phyloP scores from a whole-genome alignment of 2,113 vertebrate genomes.

The Zingel zingel region DNA sequence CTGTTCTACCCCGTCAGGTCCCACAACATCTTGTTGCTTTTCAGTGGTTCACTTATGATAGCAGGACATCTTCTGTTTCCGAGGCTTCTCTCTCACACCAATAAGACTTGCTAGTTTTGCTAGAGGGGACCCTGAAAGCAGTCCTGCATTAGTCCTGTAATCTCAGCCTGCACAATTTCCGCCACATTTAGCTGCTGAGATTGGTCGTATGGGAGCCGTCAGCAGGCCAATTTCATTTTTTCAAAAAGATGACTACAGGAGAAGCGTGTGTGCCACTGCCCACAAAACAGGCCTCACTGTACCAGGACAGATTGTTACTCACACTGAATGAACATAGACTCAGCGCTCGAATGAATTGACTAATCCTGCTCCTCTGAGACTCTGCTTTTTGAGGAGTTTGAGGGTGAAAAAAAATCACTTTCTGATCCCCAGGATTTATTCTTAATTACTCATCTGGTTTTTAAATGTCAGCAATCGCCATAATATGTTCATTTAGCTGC shows the following conservation, averaged over 20 bases:
- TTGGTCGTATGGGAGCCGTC: conserved; percentile 54
- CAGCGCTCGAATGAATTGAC: conserved; percentile 13
- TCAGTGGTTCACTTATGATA: conserved; percentile 37
- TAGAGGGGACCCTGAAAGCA: conserved; percentile 58
- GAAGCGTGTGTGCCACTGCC: conserved; percentile 17
- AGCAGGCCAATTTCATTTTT: conserved; percentile 61
- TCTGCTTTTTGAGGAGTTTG: conserved; percentile 56
- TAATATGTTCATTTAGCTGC: conserved; percentile 16
- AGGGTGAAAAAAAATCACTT: conserved; percentile 37
- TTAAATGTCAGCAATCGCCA: conserved; percentile 4
- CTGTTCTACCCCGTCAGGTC: conserved; percentile 41
- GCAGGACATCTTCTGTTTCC: conserved; percentile 49
- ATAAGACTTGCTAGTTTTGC: conserved; percentile 47
- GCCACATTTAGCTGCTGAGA: conserved; percentile 37
- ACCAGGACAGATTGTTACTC: conserved; percentile 21
- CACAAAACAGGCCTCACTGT: conserved; percentile 27
- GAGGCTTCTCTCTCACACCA: conserved; percentile 7
- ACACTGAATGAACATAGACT: conserved; percentile 31
- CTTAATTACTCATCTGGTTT: conserved; percentile 8
- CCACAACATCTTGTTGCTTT: conserved; percentile 27
- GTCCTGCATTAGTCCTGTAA: conserved; percentile 47
- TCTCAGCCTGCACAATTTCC: conserved; percentile 53
- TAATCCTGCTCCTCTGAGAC: conserved; percentile 60
- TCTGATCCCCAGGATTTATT: conserved; percentile 38
- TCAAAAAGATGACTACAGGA: conserved; percentile 17